phyloP scores from a whole-genome alignment of 2,888 invertebrate genomes.

The Mellilla xanthometata region DNA sequence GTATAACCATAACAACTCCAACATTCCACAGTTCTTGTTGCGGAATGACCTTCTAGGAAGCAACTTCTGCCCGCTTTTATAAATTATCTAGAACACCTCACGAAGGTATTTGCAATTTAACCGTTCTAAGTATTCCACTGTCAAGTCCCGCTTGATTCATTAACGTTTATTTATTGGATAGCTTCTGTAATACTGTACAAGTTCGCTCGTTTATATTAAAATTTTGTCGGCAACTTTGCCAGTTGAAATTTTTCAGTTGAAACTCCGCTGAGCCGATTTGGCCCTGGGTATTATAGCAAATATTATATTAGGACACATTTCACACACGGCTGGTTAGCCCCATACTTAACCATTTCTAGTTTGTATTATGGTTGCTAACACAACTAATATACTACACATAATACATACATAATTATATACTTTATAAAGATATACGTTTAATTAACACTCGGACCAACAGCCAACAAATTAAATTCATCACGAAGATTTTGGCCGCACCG shows the following conservation, averaged over 20 bases:
- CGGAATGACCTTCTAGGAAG: constrained; percentile 10
- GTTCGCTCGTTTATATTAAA: constrained; percentile 58
- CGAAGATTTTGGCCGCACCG: too few species aligned
- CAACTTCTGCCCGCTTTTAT: constrained; percentile 13
- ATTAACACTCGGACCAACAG: too few species aligned
- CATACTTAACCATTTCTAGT: too few species aligned
- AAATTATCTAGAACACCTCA: constrained; percentile 23
- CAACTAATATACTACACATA: too few species aligned
- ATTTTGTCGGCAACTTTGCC: constrained; percentile 44
- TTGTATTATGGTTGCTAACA: too few species aligned
- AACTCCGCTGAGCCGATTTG: constrained; percentile 1
- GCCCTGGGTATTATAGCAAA: too few species aligned
- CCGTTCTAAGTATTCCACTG: constrained; percentile 38
- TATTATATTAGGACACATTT: too few species aligned
- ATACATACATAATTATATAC: too few species aligned
- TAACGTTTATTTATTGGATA: constrained; percentile 57
- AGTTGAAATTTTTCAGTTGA: constrained; percentile 41
- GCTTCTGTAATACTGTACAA: constrained; percentile 42
- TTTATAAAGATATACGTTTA: too few species aligned
- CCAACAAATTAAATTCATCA: too few species aligned
- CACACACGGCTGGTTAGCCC: too few species aligned
- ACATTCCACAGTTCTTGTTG: constrained; percentile 2
- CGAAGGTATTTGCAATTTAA: constrained; percentile 44
- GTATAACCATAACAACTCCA: background rate
- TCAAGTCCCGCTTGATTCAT: constrained; percentile 52